Base-by-base conservation (phyloP, 2,888 invertebrate genomes). In the Maniola hyperantus region DNA sequence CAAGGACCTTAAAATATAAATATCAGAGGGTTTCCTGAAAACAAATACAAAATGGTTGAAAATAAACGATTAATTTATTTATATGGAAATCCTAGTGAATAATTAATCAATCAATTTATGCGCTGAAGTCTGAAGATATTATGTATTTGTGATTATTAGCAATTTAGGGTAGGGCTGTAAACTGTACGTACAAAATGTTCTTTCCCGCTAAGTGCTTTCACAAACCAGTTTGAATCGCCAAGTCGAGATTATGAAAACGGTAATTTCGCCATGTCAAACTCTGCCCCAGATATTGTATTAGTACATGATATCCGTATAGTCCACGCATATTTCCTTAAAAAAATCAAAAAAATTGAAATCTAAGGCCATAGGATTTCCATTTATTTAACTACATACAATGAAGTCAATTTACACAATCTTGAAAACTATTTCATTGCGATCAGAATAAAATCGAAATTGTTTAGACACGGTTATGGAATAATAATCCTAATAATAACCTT, bases 231-330 rank as follows among this genome's bases (percentile, higher is more conserved):
- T 20, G 5, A 20, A 15, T 57, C 20, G 5, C 42, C 39, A 55
- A 55, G 55, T 39, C 20, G 20, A 42, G 39, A 36, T 36, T 15
- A 18, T 15, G 36, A 34, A n/a, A 57, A 57, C 20, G 42, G 57
- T 20, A 20, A 13, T 57, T 57, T 57, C 8, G 20, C 11, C 11
- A 18, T 11, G 18, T 39, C 55, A 50, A 39, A 39, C 39, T 11
- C 11, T 39, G 39, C 39, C 39, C 39, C 39, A 39, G 39, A 10
- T 39, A 39, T 10, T 39, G 10, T 36, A 10, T 39, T 39, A 10
- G 39, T 39, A 11, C 4, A 39, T 39, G 10, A 5, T 39, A 39
- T 39, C 39, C 39, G 39, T 39, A 39, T 26, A 4, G 26, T 26
- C 26, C 11, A 39, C 11, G 11, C 5, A 10, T 39, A 2, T 26